phyloP scores from a whole-genome alignment of 2,113 vertebrate genomes.

The Choloepus hoffmanni region DNA sequence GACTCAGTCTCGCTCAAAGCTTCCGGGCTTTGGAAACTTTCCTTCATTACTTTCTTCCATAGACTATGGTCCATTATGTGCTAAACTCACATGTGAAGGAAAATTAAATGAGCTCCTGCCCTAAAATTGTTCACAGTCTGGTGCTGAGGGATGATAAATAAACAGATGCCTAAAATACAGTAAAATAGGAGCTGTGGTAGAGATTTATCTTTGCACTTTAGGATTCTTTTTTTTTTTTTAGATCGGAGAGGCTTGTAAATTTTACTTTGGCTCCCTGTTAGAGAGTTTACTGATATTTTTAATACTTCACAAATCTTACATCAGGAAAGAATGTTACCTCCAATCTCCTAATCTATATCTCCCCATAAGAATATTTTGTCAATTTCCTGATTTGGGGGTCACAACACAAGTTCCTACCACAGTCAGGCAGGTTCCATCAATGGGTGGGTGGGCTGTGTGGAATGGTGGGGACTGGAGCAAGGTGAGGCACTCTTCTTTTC shows the following conservation, averaged over 20 bases:
- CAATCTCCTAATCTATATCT: slow-evolving; percentile 34
- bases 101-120: slow-evolving; percentile 14
- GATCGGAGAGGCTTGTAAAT: slow-evolving; percentile 51
- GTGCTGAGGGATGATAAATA: slow-evolving; percentile 62
- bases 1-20: background rate
- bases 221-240: background rate
- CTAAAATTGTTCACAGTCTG: slow-evolving; percentile 50
- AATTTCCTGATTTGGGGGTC: background rate
- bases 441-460: background rate
- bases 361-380: background rate
- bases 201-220: slow-evolving; percentile 66
- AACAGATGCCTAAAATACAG: slow-evolving; percentile 60
- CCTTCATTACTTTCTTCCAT: background rate
- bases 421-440: background rate
- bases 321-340: slow-evolving; percentile 26
- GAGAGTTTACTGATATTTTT: slow-evolving; percentile 65
- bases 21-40: background rate
- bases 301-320: slow-evolving; percentile 31
- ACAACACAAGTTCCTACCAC: background rate
- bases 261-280: slow-evolving; percentile 71
- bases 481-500: background rate
- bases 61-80: background rate
- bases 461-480: background rate
- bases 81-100: background rate
- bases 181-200: slow-evolving; percentile 9